A percentile compares a stretch with the other conserved stretches of the same genome.
Evolutionary conservation across 2,888 invertebrate genomes (phyloP).

Genomic region (Oscheius sp.): DNA sequence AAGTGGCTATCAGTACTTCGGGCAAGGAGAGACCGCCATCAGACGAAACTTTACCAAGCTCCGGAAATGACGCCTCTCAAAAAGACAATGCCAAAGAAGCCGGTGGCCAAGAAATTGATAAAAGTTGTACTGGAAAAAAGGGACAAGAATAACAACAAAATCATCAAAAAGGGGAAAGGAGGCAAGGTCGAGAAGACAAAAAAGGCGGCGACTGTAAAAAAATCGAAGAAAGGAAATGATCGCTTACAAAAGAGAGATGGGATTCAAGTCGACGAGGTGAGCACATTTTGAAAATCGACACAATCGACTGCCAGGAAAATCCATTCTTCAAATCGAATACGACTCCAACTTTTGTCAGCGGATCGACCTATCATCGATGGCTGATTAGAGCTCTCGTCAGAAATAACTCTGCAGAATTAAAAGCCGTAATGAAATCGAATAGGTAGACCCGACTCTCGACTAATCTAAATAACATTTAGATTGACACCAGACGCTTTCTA

Average conservation of each 20-base stretch:
- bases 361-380: constrained; percentile 42
- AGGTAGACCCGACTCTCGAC: constrained; percentile 23
- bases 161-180: not conserved
- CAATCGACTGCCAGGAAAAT: constrained; percentile 35
- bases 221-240: constrained; percentile 59
- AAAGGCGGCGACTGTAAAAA: not conserved
- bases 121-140: not conserved
- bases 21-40: constrained; percentile 9
- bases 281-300: not conserved
- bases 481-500: not conserved
- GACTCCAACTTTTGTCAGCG: constrained; percentile 43
- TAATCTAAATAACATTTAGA: not conserved
- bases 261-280: constrained; percentile 38
- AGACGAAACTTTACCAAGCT: constrained; percentile 29
- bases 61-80: constrained; percentile 1
- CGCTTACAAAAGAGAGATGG: constrained; percentile 44
- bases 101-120: constrained; percentile 6
- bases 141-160: constrained; percentile 26
- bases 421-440: constrained; percentile 46
- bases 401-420: constrained; percentile 47
- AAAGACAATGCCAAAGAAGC: constrained; percentile 1
- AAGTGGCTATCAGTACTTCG: not conserved
- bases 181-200: constrained; percentile 26
- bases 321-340: constrained; percentile 41
- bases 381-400: constrained; percentile 46